These are phyloP conservation scores for Eupithecia exiguata DNA, from an alignment of 2,888 invertebrate genomes.

Conservation along the genomic window DNA sequence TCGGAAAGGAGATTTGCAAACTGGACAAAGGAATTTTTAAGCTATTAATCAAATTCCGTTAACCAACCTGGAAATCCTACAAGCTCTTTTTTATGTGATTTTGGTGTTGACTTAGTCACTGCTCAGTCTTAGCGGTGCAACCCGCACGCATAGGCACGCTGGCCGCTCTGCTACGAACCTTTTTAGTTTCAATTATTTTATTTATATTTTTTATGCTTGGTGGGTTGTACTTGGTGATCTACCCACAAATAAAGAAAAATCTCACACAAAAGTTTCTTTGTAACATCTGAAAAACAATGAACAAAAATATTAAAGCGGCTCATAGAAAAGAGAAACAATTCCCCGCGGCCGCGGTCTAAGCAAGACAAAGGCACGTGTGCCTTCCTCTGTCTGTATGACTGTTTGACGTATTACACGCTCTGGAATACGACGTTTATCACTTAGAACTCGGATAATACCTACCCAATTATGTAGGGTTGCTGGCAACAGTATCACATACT, in stretches of 20 bases:
- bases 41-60: too few species aligned
- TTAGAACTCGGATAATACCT: constrained; percentile 7
- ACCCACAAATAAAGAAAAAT: not conserved
- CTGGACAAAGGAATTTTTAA: not conserved
- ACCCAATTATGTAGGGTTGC: not conserved
- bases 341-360: constrained; percentile 59
- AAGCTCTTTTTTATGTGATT: too few species aligned
- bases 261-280: not conserved
- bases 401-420: constrained; percentile 30
- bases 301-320: constrained; percentile 29
- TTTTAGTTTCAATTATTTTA: too few species aligned
- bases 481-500: not conserved
- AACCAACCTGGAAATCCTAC: too few species aligned
- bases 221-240: not conserved
- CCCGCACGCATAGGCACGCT: too few species aligned
- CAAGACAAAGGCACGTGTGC: constrained; percentile 51
- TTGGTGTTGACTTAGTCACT: too few species aligned
- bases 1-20: not conserved
- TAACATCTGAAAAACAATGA: constrained; percentile 20
- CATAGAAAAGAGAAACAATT: constrained; percentile 53
- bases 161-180: too few species aligned
- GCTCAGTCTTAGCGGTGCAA: too few species aligned
- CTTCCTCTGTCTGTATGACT: constrained; percentile 30
- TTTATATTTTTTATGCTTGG: not conserved
- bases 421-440: constrained; percentile 21